A percentile compares a stretch with the other conserved stretches of the same genome.
These are phyloP conservation scores for Silurus glanis DNA, from an alignment of 2,113 vertebrate species.

Conservation along the genomic window DNA sequence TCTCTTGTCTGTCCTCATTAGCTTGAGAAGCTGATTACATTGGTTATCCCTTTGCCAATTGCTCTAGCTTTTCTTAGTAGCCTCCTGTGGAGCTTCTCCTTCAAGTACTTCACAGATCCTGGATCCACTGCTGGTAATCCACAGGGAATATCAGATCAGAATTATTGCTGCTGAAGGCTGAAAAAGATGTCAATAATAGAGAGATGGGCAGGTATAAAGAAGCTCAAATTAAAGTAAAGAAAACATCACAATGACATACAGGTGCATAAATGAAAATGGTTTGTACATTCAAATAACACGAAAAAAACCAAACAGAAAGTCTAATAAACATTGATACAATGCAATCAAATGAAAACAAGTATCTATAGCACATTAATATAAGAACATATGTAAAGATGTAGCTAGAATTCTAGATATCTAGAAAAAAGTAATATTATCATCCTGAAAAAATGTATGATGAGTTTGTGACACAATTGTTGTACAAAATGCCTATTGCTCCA, in stretches of 20 bases:
- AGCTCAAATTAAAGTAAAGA: neutral
- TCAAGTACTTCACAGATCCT: conserved; percentile 46
- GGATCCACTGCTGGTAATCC: conserved; percentile 3
- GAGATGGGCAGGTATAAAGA: neutral
- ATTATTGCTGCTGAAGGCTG: neutral
- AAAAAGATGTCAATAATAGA: neutral
- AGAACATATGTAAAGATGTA: too few relatives aligned
- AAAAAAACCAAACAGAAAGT: neutral
- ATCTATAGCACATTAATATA: too few relatives aligned
- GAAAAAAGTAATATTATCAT: neutral
- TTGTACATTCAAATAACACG: neutral
- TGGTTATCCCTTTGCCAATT: conserved; percentile 48
- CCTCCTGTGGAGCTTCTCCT: conserved; percentile 40
- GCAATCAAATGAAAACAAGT: too few relatives aligned
- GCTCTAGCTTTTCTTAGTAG: conserved; percentile 46
- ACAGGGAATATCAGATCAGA: conserved; percentile 5
- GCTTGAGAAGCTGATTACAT: conserved; percentile 53
- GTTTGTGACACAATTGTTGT: neutral
- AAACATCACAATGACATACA: neutral
- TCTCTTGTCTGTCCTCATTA: conserved; percentile 60
- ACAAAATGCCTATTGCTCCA: neutral
- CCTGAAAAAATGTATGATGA: neutral
- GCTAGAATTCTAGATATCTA: neutral
- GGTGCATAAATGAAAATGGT: neutral
- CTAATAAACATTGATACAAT: neutral